Base-by-base conservation (phyloP, 2,797 vertebrate genomes). In the Argya squamiceps region DNA sequence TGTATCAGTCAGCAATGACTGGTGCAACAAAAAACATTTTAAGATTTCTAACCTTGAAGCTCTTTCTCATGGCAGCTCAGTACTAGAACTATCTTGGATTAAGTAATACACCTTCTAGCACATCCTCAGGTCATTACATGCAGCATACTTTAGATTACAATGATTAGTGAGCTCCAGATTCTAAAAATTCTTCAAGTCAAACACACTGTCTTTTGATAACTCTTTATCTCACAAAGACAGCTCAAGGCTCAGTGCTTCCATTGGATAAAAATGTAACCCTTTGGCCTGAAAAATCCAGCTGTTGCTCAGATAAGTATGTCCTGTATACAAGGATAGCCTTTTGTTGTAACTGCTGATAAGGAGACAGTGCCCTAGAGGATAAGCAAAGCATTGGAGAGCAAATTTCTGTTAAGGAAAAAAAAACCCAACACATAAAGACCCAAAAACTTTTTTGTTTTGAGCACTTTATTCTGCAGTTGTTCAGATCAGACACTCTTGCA, bases 191-290 rank as follows among this genome's bases (percentile, higher is more conserved):
- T 82, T 74, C 52, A 76, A 88, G 68, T 86, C 30, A 80, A 92
- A 92, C 55, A 68, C 12, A 29, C 27, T 75, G 63, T n/a, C 68
- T 91, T 95, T 73, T 73, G 69, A 86, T 78, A 96, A 93, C 47
- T 88, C 43, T 70, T 96, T 95, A 95, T 96, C 89, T 95, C 84
- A 41, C 44, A 70, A 78, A 95, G 67, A 63, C 69, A 82, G 83
- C 85, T 87, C 47, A 59, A 88, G 88, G 59, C 67, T 94, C 69
- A 73, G 39, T 76, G 52, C 67, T 91, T 96, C 49, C 32, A 78
- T 36, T 85, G 90, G 77, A 55, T 75, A 60, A 79, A 95, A 93
- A 79, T 34, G 12, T 80, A 92, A 84, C 84, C 86, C 49, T 93
- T 41, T 89, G 78, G 49, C 41, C 71, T 88, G 49, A 79, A 89